phyloP scores from a whole-genome alignment of 2,797 vertebrate species.

The Sebastes goodei region DNA sequence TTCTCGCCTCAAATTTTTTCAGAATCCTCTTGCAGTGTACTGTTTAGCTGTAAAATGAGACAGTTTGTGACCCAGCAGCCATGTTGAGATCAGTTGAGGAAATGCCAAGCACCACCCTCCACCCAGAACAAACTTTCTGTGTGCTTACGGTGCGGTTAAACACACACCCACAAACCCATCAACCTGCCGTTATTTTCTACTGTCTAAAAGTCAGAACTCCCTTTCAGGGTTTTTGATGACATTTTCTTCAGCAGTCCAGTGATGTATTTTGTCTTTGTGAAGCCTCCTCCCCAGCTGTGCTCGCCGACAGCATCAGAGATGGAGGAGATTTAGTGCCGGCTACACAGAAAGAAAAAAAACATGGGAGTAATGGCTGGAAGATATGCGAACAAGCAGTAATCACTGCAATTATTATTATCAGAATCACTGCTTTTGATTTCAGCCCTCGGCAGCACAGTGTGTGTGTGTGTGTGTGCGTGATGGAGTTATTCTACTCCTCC shows the following conservation, averaged over 20 bases:
- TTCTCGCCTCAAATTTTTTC: no score
- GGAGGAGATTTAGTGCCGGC: conserved; percentile 21
- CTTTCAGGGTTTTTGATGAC: conserved; percentile 9
- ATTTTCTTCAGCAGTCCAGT: conserved; percentile 24
- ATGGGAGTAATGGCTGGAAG: conserved; percentile 16
- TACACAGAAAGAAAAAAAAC: background rate
- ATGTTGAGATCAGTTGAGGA: no score
- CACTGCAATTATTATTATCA: conserved; percentile 35
- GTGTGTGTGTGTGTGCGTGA: background rate
- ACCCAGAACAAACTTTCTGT: no score
- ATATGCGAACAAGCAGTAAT: conserved; percentile 30
- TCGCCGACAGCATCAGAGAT: conserved; percentile 6
- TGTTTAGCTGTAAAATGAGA: no score
- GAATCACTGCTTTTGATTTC: conserved; percentile 26
- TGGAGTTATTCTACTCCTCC: background rate
- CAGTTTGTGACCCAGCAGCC: no score
- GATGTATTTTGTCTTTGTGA: background rate
- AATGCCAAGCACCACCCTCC: no score
- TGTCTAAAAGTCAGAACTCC: conserved; percentile 19
- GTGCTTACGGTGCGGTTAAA: background rate
- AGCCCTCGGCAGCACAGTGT: background rate
- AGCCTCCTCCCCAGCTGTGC: conserved; percentile 1
- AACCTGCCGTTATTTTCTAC: background rate
- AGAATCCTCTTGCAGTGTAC: no score
- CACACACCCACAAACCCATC: background rate